Conservation (phyloP, 2,113 vertebrate species). For the Capricornis sumatraensis region DNA sequence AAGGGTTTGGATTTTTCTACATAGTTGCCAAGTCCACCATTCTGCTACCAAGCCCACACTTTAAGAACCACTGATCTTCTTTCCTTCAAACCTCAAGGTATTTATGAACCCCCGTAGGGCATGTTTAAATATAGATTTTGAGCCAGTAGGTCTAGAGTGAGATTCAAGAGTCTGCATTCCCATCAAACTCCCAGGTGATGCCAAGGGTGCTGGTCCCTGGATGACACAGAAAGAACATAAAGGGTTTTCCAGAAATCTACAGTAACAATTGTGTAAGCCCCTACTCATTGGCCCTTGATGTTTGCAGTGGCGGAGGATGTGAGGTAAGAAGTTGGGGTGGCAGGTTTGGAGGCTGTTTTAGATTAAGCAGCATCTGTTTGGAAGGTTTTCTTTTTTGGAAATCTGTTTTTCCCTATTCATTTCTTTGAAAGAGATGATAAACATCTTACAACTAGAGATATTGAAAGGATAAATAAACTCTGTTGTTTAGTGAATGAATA, state of each 20-base stretch:
- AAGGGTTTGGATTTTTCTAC: not conserved
- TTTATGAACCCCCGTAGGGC: not conserved
- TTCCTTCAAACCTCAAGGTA: not conserved
- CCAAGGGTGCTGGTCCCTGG: not conserved
- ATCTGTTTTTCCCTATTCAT: not conserved
- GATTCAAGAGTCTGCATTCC: not conserved
- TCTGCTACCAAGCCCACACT: not conserved
- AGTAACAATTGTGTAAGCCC: not conserved
- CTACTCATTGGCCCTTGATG: not conserved
- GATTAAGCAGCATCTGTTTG: not conserved
- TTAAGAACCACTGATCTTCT: not conserved
- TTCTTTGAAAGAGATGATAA: not conserved
- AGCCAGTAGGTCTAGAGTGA: not conserved
- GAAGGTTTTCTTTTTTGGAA: not conserved
- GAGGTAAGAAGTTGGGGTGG: not conserved
- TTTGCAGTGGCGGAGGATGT: not conserved
- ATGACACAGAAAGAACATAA: not conserved
- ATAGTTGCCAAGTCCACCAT: not conserved
- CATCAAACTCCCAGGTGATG: not conserved
- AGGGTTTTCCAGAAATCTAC: not conserved
- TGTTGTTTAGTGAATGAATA: not conserved
- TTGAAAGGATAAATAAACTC: not conserved
- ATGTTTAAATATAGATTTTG: not conserved
- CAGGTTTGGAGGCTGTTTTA: not conserved
- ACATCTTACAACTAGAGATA: not conserved